Conservation (phyloP, 2,888 invertebrate genomes). For the Coelopa pilipes region DNA sequence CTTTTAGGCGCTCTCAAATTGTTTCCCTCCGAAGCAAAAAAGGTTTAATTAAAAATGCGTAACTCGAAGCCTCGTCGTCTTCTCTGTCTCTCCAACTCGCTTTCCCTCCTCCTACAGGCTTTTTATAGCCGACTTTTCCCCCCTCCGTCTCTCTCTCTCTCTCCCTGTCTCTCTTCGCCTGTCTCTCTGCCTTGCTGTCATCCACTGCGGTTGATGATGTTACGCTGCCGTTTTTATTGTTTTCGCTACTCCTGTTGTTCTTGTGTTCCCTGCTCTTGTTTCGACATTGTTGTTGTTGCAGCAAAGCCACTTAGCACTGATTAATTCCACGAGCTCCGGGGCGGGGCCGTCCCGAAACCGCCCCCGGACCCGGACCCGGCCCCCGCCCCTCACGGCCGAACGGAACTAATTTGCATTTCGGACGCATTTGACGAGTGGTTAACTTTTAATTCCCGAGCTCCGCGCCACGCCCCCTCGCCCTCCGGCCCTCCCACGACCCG, state of each 20-base stretch:
- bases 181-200: neutral
- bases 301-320: constrained; percentile 24
- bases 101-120: too few species aligned
- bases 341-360: neutral
- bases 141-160: too few species aligned
- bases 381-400: too few species aligned
- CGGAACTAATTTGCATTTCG: constrained; percentile 18
- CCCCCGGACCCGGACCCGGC: too few species aligned
- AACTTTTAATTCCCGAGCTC: constrained; percentile 18
- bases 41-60: constrained; percentile 29
- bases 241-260: neutral
- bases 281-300: neutral
- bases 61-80: neutral
- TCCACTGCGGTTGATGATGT: neutral
- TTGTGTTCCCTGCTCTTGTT: neutral
- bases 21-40: constrained; percentile 10
- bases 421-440: constrained; percentile 23
- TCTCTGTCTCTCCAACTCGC: too few species aligned
- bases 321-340: constrained; percentile 11
- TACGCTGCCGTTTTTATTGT: neutral
- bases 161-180: too few species aligned
- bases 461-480: too few species aligned
- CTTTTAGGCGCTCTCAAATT: constrained; percentile 21
- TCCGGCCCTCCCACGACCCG: too few species aligned
- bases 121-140: too few species aligned